Base-by-base conservation (phyloP, 1,140 invertebrate genomes). In the Rhyzopertha dominica region DNA sequence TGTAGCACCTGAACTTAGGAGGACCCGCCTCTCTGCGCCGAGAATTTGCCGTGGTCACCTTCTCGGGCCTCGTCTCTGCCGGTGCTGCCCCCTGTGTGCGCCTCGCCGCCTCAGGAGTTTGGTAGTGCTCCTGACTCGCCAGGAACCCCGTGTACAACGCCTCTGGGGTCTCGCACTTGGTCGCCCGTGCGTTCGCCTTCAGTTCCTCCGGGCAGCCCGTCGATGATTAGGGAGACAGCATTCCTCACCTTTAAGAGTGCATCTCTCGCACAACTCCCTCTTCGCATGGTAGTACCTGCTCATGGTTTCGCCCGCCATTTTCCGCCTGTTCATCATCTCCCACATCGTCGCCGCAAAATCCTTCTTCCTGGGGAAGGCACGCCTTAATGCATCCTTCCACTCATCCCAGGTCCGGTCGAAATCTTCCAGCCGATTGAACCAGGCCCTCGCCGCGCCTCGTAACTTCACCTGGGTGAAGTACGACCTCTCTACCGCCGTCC, bases 261-360 rank as follows among this genome's bases (percentile, higher is more conserved):
- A 66, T 0, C 54, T 47, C 26, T 56, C 56, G 12, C 54, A 59
- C 51, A 65, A 54, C 2, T 58, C 51, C 2, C 60, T n/a, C 43
- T 66, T 66, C 5, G 57, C 54, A 34, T 65, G 58, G 51, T 51
- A 62, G 32, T 60, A 60, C 29, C 50, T 50, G 4, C 42, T 39
- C 53, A 44, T 49, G 14, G 36, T 41, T 26, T 49, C 45, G 20
- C 22, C 25, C 17, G 17, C 7, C 8, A 12, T 24, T 18, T 53
- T 53, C 13, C 45, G 36, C 1, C 48, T 1, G 9, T 8, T 40
- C 17, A 49, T 30, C 19, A 50, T 5, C 30, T 53, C 51, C 26
- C 47, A 35, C 20, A 50, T 10, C 2, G 42, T 5, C 10, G 18
- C 29, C 5, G 43, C 51, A 16, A 28, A 53, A 23, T 51, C 51